Base-by-base conservation (phyloP, 1,140 invertebrate genomes). In the Vanessa atalanta region DNA sequence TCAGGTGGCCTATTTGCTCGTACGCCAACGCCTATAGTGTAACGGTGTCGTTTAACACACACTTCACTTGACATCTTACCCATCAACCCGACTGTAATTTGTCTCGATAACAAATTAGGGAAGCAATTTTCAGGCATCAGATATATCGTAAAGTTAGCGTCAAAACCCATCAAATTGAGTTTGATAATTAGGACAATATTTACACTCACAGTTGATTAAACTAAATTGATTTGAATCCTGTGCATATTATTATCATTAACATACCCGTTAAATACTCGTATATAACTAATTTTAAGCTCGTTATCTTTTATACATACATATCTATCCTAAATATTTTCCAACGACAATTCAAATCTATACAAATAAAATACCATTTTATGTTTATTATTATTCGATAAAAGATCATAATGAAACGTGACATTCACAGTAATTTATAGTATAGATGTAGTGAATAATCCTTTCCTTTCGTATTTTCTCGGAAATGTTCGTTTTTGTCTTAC, bases 121-220 rank as follows among this genome's bases (percentile, higher is more conserved):
- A 23, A 16, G 20, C 16, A 67, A 55, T 67, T 53, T 16, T 37
- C 48, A n/a, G n/a, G 31, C 37, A 57, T 67, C 16, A 67, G 47
- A 67, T 67, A 67, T 55, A 23, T 37, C 65, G 50, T 23, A 53
- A 66, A 53, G 65, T 20, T 53, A 37, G 16, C 65, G 26, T 11
- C 50, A 14, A 50, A 5, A 12, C 47, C 47, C n/a, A 20, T 66
- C 31, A 51, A 51, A 48, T 26, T 31, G 65, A 23, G 50, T 37
- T 47, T 50, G 50, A 50, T 66, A 67, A 67, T 67, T 67, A 67
- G 50, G 65, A 50, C 65, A 43, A 55, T 67, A 47, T 26, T 67
- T 67, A 67, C 65, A 50, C 65, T n/a, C 31, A 23, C 23, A 67
- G 65, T 53, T 53, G 26, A 26, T 69, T 47, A 7, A 60, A 69